These are phyloP conservation scores for Spodoptera frugiperda DNA, from an alignment of 1,140 invertebrate genomes.

Conservation along the genomic window DNA sequence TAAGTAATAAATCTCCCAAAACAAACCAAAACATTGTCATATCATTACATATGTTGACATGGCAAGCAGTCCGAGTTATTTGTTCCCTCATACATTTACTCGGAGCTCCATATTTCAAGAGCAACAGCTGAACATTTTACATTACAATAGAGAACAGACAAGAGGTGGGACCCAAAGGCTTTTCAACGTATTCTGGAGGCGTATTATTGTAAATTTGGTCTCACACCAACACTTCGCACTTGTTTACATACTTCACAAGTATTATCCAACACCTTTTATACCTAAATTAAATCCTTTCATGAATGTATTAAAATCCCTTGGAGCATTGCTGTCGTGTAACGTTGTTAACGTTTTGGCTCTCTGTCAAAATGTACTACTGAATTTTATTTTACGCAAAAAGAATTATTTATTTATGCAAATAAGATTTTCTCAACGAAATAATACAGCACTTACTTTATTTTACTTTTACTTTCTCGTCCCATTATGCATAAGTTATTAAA, in stretches of 20 bases:
- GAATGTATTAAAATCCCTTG: constrained; percentile 20
- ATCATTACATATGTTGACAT: background rate
- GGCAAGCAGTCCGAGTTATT: background rate
- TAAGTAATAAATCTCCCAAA: too few relatives aligned
- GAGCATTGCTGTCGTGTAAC: constrained; percentile 24
- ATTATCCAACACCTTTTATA: constrained; percentile 13
- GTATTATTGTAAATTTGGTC: constrained; percentile 22
- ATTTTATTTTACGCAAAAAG: constrained; percentile 35
- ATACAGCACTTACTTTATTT: constrained; percentile 19
- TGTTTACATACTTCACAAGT: constrained; percentile 3
- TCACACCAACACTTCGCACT: constrained; percentile 15
- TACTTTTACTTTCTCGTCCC: background rate
- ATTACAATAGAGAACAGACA: constrained; percentile 28
- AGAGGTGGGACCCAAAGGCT: background rate
- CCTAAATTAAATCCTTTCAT: constrained; percentile 32
- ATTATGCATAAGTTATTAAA: background rate
- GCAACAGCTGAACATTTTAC: constrained; percentile 23
- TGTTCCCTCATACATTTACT: background rate
- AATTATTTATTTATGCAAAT: constrained; percentile 29
- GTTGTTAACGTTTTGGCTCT: constrained; percentile 23
- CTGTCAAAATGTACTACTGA: constrained; percentile 26
- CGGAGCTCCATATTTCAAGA: constrained; percentile 1
- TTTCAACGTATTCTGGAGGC: constrained; percentile 31
- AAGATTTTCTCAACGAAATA: constrained; percentile 3
- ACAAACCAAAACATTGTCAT: background rate